A percentile compares a stretch with the other conserved stretches of the same genome.
Conservation (phyloP, 1,140 invertebrate genomes). For the Drosophila azteca region DNA sequence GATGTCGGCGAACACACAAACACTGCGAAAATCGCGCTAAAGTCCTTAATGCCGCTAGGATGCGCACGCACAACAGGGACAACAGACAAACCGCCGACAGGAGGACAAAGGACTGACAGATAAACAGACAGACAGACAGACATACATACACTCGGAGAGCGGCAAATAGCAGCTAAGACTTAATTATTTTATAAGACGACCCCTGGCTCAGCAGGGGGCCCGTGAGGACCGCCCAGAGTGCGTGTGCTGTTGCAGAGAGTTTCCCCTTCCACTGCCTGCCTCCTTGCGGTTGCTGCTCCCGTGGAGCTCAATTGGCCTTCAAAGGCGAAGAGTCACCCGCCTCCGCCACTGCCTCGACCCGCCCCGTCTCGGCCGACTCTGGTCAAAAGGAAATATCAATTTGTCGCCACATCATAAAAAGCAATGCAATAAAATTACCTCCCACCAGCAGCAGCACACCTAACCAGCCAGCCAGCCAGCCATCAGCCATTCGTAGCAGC, state of each 20-base stretch:
- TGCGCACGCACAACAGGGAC: slow-evolving; percentile 64
- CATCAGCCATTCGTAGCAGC: no score
- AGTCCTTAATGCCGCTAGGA: slow-evolving; percentile 76
- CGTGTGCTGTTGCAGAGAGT: slow-evolving; percentile 39
- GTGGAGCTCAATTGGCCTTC: slow-evolving; percentile 70
- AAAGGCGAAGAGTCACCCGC: slow-evolving; percentile 36
- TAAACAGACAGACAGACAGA: no score
- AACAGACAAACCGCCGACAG: slow-evolving; percentile 64
- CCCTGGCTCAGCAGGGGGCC: slow-evolving; percentile 54
- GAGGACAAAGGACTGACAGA: slow-evolving; percentile 34
- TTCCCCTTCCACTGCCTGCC: slow-evolving; percentile 19
- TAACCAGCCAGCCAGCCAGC: neutral
- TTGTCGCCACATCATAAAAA: slow-evolving; percentile 83
- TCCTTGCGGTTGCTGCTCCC: slow-evolving; percentile 26
- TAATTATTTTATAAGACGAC: slow-evolving; percentile 80
- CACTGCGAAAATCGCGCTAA: slow-evolving; percentile 74
- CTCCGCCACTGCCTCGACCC: neutral
- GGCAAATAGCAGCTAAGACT: slow-evolving; percentile 65
- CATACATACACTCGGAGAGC: neutral
- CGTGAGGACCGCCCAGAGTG: slow-evolving; percentile 65
- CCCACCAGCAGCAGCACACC: slow-evolving; percentile 3
- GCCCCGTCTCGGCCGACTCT: neutral
- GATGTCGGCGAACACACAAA: slow-evolving; percentile 25
- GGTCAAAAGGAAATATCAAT: slow-evolving; percentile 77
- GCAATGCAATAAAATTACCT: slow-evolving; percentile 81